Base-by-base conservation (phyloP, 2,888 invertebrate species). In the Dryadula phaetusa region DNA sequence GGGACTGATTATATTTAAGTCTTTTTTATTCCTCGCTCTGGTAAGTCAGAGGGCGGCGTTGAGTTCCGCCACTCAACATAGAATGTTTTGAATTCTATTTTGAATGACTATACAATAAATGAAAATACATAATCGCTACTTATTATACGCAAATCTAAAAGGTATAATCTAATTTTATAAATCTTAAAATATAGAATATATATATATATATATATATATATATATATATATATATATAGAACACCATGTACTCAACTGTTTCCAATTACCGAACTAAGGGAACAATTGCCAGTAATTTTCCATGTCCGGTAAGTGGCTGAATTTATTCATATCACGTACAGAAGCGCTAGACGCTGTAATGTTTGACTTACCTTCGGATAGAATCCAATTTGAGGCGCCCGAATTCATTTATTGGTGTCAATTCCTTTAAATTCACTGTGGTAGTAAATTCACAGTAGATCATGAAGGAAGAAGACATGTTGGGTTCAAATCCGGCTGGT, bases 291-390 rank as follows among this genome's bases (percentile, higher is more conserved):
- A 6, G 28, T 18, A 46, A 52, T 52, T 42, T 49, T 20, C 65
- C 25, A 49, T 52, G 58, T 60, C 47, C 49, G 49, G 18, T 56
- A 64, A 64, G 56, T 64, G 56, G 56, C 22, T 56, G 64, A 60
- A 60, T 65, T 47, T 65, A 65, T 65, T 65, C 58, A 58, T 40
- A 28, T 65, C 65, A 65, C 65, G 65, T 65, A 47, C 3, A 52
- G 52, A 42, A 18, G 40, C 40, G 40, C 65, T 60, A 44, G 28
- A 18, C 44, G 46, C 44, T 42, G 49, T 65, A 65, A 60, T 65
- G 65, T 60, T 65, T 60, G 49, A 65, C 60, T 65, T 60, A 60
- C 58, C 46, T 56, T 25, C 64, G 44, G 25, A 44, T 47, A 20
- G 46, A 54, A 64, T 64, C 64, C 56, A 37, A 64, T 64, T 64